Evolutionary conservation across 2,888 invertebrate species (phyloP).

Genomic region (Eumacrocentrus americanus): DNA sequence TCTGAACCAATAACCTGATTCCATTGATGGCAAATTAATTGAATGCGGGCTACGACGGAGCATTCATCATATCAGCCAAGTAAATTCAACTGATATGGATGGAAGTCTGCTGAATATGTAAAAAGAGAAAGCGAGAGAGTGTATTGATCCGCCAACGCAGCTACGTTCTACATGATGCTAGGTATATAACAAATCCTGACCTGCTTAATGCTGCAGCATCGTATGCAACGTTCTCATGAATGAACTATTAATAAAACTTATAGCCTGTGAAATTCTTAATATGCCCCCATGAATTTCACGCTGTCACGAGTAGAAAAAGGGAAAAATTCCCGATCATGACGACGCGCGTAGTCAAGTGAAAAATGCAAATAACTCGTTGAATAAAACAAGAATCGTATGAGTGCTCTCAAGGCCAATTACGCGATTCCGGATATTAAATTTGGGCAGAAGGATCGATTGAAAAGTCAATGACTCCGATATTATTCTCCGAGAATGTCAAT

Average conservation of each 20-base stretch:
- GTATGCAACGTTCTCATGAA: neutral
- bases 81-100: neutral
- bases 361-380: constrained; percentile 2
- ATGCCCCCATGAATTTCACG: too few relatives aligned
- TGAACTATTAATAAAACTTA: neutral
- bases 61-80: too few relatives aligned
- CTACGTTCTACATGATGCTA: neutral
- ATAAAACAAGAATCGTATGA: constrained; percentile 2
- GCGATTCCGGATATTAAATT: neutral
- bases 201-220: constrained; percentile 2
- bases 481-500: too few relatives aligned
- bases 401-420: neutral
- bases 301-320: too few relatives aligned
- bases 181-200: constrained; percentile 2
- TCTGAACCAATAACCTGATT: neutral
- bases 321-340: too few relatives aligned
- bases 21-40: neutral
- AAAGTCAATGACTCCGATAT: too few relatives aligned
- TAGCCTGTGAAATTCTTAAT: too few relatives aligned
- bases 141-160: neutral
- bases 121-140: neutral
- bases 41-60: too few relatives aligned
- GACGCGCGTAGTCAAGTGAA: too few relatives aligned
- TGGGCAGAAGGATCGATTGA: too few relatives aligned
- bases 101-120: neutral